A percentile compares a stretch with the other conserved stretches of the same genome.
These are phyloP conservation scores for Nesometra sesokonis DNA, from an alignment of 35 echinoderm and acorn worm genomes.

Conservation along the genomic window DNA sequence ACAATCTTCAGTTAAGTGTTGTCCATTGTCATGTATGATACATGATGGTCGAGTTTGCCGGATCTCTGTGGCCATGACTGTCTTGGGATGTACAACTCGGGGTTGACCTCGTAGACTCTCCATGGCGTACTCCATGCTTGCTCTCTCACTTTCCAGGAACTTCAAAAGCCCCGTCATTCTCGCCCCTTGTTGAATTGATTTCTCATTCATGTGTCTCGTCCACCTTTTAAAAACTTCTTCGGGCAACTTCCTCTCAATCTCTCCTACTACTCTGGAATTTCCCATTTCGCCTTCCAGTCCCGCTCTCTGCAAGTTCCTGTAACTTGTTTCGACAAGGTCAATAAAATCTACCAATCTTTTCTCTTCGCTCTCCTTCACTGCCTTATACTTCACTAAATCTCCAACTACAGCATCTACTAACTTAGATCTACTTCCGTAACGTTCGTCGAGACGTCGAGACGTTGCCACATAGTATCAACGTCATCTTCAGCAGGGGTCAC, in stretches of 20 bases:
- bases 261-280: neutral
- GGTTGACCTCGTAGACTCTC: neutral
- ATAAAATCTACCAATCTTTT: conserved; percentile 11
- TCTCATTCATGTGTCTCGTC: conserved; percentile 14
- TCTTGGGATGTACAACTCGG: neutral
- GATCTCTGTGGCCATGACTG: neutral
- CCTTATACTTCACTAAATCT: no score
- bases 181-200: neutral
- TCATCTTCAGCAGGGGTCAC: neutral
- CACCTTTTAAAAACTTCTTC: conserved; percentile 7
- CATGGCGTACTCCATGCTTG: neutral
- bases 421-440: conserved; percentile 8
- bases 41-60: neutral
- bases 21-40: neutral
- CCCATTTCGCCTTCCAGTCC: conserved; percentile 6
- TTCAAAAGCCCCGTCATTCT: neutral
- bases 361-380: no score
- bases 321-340: conserved; percentile 2
- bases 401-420: neutral
- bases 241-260: neutral
- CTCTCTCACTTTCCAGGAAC: conserved; percentile 5
- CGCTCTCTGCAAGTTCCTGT: neutral
- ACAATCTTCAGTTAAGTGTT: no score
- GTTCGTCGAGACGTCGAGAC: conserved; percentile 3
- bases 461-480: neutral